Percentiles rank a stretch among this genome's conserved stretches.
Evolutionary conservation across 1,140 invertebrate species (phyloP).

Genomic region (Caenorhabditis remanei): DNA sequence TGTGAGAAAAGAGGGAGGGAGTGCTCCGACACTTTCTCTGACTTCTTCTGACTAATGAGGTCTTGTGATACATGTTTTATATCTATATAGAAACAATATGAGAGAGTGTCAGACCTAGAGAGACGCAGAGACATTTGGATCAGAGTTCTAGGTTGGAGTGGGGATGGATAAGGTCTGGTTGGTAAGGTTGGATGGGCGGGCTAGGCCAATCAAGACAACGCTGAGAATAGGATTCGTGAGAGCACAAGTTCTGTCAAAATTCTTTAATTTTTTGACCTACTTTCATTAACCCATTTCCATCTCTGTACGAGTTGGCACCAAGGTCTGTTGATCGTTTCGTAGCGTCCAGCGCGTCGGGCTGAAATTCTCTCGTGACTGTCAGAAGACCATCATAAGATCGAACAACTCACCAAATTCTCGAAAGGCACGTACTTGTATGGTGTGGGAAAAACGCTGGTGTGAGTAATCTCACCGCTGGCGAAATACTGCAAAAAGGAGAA

Average conservation of each 20-base stretch:
- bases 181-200: background rate
- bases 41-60: background rate
- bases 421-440: background rate
- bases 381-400: background rate
- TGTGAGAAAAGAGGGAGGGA: too few species aligned
- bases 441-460: conserved; percentile 50
- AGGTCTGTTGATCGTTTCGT: conserved; percentile 24
- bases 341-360: conserved; percentile 15
- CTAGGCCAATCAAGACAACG: too few species aligned
- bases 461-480: conserved; percentile 68
- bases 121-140: background rate
- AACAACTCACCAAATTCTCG: conserved; percentile 24
- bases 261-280: background rate
- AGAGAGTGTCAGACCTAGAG: background rate
- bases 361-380: background rate
- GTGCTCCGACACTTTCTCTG: too few species aligned
- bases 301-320: background rate
- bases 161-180: background rate
- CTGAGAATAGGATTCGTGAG: too few species aligned
- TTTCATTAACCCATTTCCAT: conserved; percentile 34
- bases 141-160: background rate
- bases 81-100: too few species aligned
- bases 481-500: conserved; percentile 63
- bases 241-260: too few species aligned
- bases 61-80: background rate